These are phyloP conservation scores for Ennomos quercinarius DNA, from an alignment of 2,888 invertebrate genomes.

Conservation along the genomic window DNA sequence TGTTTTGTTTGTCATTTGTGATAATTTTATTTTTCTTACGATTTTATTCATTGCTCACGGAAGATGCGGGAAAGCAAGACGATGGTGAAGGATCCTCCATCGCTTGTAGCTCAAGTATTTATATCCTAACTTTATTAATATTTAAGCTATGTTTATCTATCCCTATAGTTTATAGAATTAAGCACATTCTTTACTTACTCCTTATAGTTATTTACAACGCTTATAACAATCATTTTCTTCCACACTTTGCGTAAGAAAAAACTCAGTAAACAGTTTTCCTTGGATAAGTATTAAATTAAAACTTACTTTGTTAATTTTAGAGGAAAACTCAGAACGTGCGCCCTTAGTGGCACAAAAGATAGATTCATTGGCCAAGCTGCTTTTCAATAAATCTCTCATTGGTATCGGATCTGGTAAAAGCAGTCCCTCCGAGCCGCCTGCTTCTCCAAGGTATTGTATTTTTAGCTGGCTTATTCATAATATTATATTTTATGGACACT, in stretches of 20 bases:
- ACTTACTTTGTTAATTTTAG: conserved; percentile 50
- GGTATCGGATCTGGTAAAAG: conserved; percentile 76
- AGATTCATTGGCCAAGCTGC: conserved; percentile 90
- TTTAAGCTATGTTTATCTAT: too few species aligned
- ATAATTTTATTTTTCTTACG: conserved; percentile 30
- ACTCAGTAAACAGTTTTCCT: too few species aligned
- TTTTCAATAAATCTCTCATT: conserved; percentile 87
- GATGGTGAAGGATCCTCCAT: conserved; percentile 62
- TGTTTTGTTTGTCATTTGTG: too few species aligned
- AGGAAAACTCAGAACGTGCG: conserved; percentile 85
- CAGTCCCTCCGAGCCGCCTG: conserved; percentile 73
- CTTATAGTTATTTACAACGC: neutral
- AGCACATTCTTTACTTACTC: neutral
- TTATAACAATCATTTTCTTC: too few species aligned
- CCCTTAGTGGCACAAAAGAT: conserved; percentile 89
- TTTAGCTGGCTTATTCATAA: neutral
- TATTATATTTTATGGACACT: too few species aligned
- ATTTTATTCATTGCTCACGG: conserved; percentile 55
- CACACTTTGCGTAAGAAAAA: too few species aligned
- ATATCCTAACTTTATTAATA: conserved; percentile 28
- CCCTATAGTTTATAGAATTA: too few species aligned
- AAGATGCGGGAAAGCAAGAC: conserved; percentile 63
- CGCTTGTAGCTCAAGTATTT: conserved; percentile 69
- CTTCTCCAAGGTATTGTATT: conserved; percentile 69
- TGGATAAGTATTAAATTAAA: neutral